Evolutionary conservation across 2,113 vertebrate genomes (phyloP).

Genomic region (Varanus salvator): DNA sequence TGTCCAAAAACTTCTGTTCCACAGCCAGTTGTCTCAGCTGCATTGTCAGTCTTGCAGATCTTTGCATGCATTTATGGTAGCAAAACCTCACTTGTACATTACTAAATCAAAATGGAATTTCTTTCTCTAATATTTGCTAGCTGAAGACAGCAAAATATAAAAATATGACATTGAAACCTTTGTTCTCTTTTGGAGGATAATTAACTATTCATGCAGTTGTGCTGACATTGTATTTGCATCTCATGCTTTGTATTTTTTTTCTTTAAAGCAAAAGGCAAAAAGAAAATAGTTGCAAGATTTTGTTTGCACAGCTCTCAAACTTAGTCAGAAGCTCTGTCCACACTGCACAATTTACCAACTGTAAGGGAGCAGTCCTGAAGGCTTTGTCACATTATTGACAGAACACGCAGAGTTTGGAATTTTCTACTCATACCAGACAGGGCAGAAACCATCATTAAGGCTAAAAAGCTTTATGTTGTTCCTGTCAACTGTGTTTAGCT

Average conservation of each 20-base stretch:
- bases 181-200: conserved; percentile 1
- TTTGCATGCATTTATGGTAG: neutral
- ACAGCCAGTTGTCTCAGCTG: neutral
- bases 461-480: no score
- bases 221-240: neutral
- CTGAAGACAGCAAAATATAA: neutral
- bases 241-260: neutral
- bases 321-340: neutral
- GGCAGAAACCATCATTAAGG: no score
- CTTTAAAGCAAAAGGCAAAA: neutral
- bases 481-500: no score
- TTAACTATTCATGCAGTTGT: neutral
- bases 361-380: no score
- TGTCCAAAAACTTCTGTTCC: neutral
- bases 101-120: conserved; percentile 1
- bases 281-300: neutral
- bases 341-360: neutral
- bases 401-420: no score
- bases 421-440: no score
- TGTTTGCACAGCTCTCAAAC: neutral
- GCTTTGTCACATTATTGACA: no score
- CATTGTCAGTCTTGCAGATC: neutral
- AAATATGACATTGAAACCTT: neutral
- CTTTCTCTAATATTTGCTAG: neutral
- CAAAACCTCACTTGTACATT: neutral